Base-by-base conservation (phyloP, 2,113 vertebrate species). In the Sorex araneus region DNA sequence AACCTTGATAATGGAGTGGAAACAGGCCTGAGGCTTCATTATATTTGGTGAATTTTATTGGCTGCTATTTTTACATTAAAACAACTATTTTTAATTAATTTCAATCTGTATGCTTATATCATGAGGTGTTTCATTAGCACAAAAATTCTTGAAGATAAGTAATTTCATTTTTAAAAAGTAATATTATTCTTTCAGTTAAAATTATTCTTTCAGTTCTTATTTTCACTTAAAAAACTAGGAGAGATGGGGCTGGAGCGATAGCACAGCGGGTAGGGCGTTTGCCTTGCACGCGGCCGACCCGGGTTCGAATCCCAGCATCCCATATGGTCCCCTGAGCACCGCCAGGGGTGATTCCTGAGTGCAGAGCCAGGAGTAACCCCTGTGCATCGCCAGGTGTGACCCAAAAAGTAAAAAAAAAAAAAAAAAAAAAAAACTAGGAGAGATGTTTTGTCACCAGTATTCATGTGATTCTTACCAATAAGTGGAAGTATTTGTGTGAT, bases 161-260 rank as follows among this genome's bases (percentile, higher is more conserved):
- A 8, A 7, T 71, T 92, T 81, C 32, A 75, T 60, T 79, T 80
- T 32, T 88, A 69, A 60, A 18, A 47, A 4, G 15, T 71, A 60
- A 60, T 60, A 60, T 60, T 60, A 19, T 60, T 21, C 18, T 60
- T 60, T 60, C 21, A 63, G 27, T 9, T 63, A 6, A 63, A 21
- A 63, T 23, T 63, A 9, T 60, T 18, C 9, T 60, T 60, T 21
- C n/a, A n/a, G 84, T 87, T 92, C 40, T 57, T 28, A 32, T 66
- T 80, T 90, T 70, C 8, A 69, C 63, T 87, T 79, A 76, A 92
- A 81, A 73, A 57, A 66, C 28, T 6, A 50, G 45, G 45, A 47
- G 0, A n/a, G n/a, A n/a, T n/a, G n/a, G n/a, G n/a, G n/a, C n/a
- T n/a, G n/a, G n/a, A n/a, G n/a, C n/a, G n/a, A n/a, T n/a, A n/a